Evolutionary conservation across 2,113 vertebrate genomes (phyloP).

Genomic region (Bubo bubo): DNA sequence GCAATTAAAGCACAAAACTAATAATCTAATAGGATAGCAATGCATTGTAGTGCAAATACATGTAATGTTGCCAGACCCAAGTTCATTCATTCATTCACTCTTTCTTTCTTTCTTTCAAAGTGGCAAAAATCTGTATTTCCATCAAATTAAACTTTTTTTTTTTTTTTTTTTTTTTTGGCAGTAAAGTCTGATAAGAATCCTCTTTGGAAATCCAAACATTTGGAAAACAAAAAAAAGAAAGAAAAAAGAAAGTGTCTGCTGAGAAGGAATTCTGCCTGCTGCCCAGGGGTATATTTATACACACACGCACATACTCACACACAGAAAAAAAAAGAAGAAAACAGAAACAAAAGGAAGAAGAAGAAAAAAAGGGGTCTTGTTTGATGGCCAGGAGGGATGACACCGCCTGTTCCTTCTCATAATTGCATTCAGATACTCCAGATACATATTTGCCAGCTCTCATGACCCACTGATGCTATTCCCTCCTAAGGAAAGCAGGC

Average conservation of each 20-base stretch:
- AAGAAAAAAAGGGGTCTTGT: conserved; percentile 82
- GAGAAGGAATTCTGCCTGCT: conserved; percentile 83
- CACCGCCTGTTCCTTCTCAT: conserved; percentile 89
- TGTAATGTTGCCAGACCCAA: conserved; percentile 84
- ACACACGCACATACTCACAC: conserved; percentile 38
- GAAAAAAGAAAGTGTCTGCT: conserved; percentile 81
- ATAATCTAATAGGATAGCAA: conserved; percentile 88
- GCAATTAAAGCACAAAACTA: conserved; percentile 92
- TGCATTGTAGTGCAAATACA: conserved; percentile 91
- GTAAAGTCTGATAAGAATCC: conserved; percentile 84
- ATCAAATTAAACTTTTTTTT: conserved; percentile 78
- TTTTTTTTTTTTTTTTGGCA: conserved; percentile 8
- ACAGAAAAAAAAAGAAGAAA: conserved; percentile 65
- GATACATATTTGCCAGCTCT: conserved; percentile 99
- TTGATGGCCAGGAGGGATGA: conserved; percentile 87
- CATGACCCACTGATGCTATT: conserved; percentile 81
- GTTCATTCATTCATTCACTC: conserved; percentile 88
- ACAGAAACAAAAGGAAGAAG: conserved; percentile 52
- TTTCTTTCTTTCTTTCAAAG: conserved; percentile 82
- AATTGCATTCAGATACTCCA: conserved; percentile 93
- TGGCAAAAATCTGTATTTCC: conserved; percentile 83
- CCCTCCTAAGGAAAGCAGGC: conserved; percentile 81
- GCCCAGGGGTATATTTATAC: conserved; percentile 74
- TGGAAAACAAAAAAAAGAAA: conserved; percentile 48
- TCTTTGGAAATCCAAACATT: conserved; percentile 87